These are phyloP conservation scores for Cynaeus angustus DNA, from an alignment of 2,888 invertebrate species.

Conservation along the genomic window DNA sequence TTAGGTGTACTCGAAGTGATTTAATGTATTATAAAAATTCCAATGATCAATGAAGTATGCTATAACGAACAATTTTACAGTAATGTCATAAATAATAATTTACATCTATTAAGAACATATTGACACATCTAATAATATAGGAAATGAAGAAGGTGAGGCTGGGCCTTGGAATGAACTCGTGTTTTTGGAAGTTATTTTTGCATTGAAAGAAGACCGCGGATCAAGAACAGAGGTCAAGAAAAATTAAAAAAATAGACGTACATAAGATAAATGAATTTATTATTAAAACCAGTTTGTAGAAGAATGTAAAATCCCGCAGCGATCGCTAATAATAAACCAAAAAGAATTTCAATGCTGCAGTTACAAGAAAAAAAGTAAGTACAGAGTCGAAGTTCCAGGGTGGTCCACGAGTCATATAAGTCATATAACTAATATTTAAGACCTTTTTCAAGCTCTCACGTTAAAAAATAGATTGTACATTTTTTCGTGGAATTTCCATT, in stretches of 20 bases:
- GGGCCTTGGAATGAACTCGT: conserved; percentile 18
- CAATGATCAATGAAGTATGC: conserved; percentile 16
- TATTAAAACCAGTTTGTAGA: background rate
- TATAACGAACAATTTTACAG: conserved; percentile 4
- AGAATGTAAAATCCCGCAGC: background rate
- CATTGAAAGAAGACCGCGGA: conserved; percentile 5
- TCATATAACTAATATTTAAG: too few relatives aligned
- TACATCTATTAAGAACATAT: conserved; percentile 20
- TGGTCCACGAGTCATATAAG: too few relatives aligned
- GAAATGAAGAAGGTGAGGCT: conserved; percentile 30
- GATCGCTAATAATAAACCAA: too few relatives aligned
- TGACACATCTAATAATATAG: conserved; percentile 36
- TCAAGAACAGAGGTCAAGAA: conserved; percentile 1
- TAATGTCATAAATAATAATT: conserved; percentile 26
- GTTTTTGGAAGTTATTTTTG: conserved; percentile 1
- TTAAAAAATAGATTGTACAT: too few relatives aligned
- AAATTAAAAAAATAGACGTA: conserved; percentile 3
- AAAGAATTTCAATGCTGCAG: too few relatives aligned
- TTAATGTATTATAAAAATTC: conserved; percentile 12
- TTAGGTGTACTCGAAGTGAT: background rate
- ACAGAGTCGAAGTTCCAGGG: too few relatives aligned
- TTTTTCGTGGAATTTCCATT: too few relatives aligned
- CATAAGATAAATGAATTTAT: background rate
- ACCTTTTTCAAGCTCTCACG: too few relatives aligned
- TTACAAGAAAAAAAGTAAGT: too few relatives aligned